Base-by-base conservation (phyloP, 2,888 invertebrate species). In the Sialis fuliginosa region DNA sequence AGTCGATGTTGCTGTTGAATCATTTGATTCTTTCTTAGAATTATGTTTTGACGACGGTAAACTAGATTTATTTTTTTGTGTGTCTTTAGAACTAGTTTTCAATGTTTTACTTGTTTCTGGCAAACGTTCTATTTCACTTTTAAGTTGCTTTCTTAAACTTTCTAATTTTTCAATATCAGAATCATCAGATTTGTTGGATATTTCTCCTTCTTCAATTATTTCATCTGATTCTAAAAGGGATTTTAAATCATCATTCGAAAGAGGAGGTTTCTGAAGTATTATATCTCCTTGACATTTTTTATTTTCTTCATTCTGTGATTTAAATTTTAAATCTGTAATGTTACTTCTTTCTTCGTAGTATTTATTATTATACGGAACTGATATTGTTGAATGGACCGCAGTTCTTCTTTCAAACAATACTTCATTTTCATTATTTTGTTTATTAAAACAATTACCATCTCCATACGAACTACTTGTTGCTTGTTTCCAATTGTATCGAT, bases 111-210 rank as follows among this genome's bases (percentile, higher is more conserved):
- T 59, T 4, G 59, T 54, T 50, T 48, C 47, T 56, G 13, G 22
- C 53, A 45, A 43, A 37, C 67, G 62, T 54, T 67, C 65, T 9
- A 72, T 57, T 57, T 74, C 70, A 10, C 65, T 64, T 8, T 70
- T 62, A 45, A 74, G 65, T 58, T 69, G 67, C 31, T 65, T 60
- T 52, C 70, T 61, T 37, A 72, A 56, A 52, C 65, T 67, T 39
- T 69, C 64, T 42, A 74, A 58, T 39, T 71, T 69, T 45, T 64
- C 60, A 39, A 74, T 67, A 50, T 72, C 68, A 46, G 71, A 68
- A 51, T 69, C 69, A 48, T 56, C 58, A 52, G 68, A 67, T 49
- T 61, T 64, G 4, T 63, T 22, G 22, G 22, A 22, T 22, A 22
- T 22, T 22, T 22, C 22, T 22, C 22, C 22, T 22, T 22, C 60